Evolutionary conservation across 2,888 invertebrate genomes (phyloP).

Genomic region (Andricus curvator): DNA sequence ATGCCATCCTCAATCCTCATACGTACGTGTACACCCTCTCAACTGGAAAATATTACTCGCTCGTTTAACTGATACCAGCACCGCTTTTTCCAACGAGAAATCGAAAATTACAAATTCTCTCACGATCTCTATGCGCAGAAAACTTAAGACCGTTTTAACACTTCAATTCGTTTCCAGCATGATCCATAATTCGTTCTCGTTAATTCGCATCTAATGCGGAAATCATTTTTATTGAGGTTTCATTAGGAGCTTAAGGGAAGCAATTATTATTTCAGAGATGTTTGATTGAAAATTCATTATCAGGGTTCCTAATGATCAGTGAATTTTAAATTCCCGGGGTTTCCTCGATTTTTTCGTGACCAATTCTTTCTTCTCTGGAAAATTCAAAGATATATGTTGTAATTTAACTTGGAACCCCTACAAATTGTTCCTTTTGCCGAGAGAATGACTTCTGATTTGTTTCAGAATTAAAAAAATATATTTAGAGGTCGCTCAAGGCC

Average conservation of each 20-base stretch:
- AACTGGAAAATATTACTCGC: constrained; percentile 30
- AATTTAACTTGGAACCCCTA: too few relatives aligned
- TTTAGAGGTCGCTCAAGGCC: too few relatives aligned
- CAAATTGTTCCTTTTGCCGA: too few relatives aligned
- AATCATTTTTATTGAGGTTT: constrained; percentile 1
- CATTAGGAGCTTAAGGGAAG: constrained; percentile 8
- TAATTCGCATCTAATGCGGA: constrained; percentile 3
- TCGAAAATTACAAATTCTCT: constrained; percentile 27
- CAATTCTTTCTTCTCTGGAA: too few relatives aligned
- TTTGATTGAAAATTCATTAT: not conserved
- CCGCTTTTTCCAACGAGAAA: constrained; percentile 22
- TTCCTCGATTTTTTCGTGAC: too few relatives aligned
- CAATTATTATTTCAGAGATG: not conserved
- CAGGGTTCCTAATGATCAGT: not conserved
- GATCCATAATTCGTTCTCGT: constrained; percentile 25
- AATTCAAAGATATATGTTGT: too few relatives aligned
- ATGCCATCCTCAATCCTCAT: constrained; percentile 51
- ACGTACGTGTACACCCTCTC: constrained; percentile 22
- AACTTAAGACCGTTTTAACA: constrained; percentile 24
- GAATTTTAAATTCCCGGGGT: too few relatives aligned
- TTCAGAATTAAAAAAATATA: too few relatives aligned
- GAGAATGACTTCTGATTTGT: too few relatives aligned
- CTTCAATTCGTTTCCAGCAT: constrained; percentile 13
- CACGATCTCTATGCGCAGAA: constrained; percentile 24
- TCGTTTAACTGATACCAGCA: constrained; percentile 7